These are phyloP conservation scores for Malacosoma neustria DNA, from an alignment of 2,888 invertebrate genomes.

Conservation along the genomic window DNA sequence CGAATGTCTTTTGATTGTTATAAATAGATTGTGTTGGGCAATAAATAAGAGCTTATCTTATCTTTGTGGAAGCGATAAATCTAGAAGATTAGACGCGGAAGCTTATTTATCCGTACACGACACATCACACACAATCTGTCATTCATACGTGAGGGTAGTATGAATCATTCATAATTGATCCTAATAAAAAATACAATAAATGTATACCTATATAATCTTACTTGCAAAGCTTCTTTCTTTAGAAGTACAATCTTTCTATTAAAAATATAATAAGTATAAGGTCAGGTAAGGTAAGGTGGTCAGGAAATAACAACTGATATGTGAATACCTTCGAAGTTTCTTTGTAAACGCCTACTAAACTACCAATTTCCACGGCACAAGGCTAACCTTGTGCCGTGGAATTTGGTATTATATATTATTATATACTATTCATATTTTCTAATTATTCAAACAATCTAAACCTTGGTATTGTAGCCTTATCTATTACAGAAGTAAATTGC, in stretches of 20 bases:
- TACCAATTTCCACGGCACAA: too few relatives aligned
- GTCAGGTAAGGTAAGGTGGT: too few relatives aligned
- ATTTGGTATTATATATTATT: too few relatives aligned
- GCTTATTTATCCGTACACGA: constrained; percentile 20
- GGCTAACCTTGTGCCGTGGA: too few relatives aligned
- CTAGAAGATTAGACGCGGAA: constrained; percentile 33
- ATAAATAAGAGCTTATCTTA: constrained; percentile 53
- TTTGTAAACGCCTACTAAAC: too few relatives aligned
- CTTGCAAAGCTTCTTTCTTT: too few relatives aligned
- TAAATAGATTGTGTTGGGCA: constrained; percentile 42
- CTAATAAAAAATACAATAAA: not conserved
- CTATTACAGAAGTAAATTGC: not conserved
- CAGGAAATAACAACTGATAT: too few relatives aligned
- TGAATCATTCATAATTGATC: constrained; percentile 18
- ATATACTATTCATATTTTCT: too few relatives aligned
- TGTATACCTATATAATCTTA: too few relatives aligned
- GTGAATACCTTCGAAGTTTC: too few relatives aligned
- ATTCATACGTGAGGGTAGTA: constrained; percentile 13
- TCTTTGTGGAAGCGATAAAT: constrained; percentile 45
- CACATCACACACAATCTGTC: constrained; percentile 23
- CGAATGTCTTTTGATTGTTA: constrained; percentile 35
- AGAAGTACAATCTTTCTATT: too few relatives aligned
- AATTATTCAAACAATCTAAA: not conserved
- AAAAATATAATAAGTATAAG: too few relatives aligned
- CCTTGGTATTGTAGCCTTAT: not conserved